These are phyloP conservation scores for Troides oblongomaculatus DNA, from an alignment of 2,888 invertebrate genomes.

Conservation along the genomic window DNA sequence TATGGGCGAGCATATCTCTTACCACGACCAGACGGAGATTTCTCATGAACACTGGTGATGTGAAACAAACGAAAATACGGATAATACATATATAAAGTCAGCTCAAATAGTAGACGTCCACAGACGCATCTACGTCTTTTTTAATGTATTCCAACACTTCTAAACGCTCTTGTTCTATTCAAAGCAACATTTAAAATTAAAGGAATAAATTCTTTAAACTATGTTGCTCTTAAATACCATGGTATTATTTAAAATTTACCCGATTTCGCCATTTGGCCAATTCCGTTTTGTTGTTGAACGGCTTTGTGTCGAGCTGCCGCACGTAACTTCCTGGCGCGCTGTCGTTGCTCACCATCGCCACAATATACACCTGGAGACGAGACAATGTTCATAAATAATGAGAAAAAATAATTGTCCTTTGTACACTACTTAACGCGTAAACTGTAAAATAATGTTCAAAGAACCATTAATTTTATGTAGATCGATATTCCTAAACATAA, in stretches of 20 bases:
- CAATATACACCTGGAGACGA: slow-evolving; percentile 89
- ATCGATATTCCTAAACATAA: neutral
- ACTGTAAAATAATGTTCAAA: too few relatives aligned
- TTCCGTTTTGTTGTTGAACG: slow-evolving; percentile 64
- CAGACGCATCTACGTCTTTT: too few relatives aligned
- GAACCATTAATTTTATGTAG: neutral
- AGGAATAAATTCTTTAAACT: too few relatives aligned
- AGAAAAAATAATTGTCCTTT: neutral
- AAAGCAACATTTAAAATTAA: neutral
- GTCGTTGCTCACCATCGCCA: slow-evolving; percentile 92
- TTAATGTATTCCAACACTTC: too few relatives aligned
- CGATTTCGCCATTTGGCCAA: slow-evolving; percentile 68
- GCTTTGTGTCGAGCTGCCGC: slow-evolving; percentile 68
- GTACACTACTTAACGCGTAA: too few relatives aligned
- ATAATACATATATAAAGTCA: too few relatives aligned
- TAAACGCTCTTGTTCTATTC: neutral
- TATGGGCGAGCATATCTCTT: too few relatives aligned
- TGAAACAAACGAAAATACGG: too few relatives aligned
- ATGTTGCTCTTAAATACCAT: too few relatives aligned
- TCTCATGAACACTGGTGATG: too few relatives aligned
- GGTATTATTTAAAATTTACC: neutral
- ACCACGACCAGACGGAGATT: too few relatives aligned
- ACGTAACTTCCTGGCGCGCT: slow-evolving; percentile 83
- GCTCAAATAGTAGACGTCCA: too few relatives aligned
- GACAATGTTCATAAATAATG: neutral